A percentile compares a stretch with the other conserved stretches of the same genome.
Evolutionary conservation across 2,797 vertebrate species (phyloP).

Genomic region (Malacoctenus gilli): DNA sequence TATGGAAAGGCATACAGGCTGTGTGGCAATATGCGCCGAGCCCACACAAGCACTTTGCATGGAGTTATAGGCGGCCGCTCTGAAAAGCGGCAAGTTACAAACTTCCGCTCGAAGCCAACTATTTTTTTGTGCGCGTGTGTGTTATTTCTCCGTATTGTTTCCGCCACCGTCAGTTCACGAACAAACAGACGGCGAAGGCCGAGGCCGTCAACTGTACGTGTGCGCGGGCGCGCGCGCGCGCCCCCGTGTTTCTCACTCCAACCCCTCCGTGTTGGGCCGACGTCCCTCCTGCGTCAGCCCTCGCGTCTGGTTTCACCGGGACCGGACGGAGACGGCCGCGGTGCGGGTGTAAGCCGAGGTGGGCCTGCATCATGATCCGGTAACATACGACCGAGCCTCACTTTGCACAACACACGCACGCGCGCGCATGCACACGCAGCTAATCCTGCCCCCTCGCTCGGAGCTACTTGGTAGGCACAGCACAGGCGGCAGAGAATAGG

Average conservation of each 20-base stretch:
- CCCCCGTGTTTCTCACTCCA: conserved; percentile 21
- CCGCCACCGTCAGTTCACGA: conserved; percentile 10
- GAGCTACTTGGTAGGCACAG: conserved; percentile 52
- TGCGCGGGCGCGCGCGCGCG: not conserved
- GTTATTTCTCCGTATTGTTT: conserved; percentile 1
- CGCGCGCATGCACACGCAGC: conserved; percentile 17
- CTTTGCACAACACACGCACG: conserved; percentile 52
- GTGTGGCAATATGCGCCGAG: conserved; percentile 27
- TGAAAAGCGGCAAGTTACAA: not conserved
- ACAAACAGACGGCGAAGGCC: conserved; percentile 13
- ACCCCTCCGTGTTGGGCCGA: conserved; percentile 42
- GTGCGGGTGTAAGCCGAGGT: conserved; percentile 69
- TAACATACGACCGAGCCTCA: conserved; percentile 67
- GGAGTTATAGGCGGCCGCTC: not conserved
- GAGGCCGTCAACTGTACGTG: not conserved
- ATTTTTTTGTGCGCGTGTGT: no score
- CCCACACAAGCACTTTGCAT: conserved; percentile 14
- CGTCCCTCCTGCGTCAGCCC: conserved; percentile 57
- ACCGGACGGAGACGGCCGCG: conserved; percentile 35
- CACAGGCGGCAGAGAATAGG: conserved; percentile 50
- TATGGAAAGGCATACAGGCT: conserved; percentile 29
- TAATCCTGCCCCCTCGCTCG: conserved; percentile 36
- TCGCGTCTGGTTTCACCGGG: conserved; percentile 71
- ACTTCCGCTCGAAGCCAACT: not conserved
- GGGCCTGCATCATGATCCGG: conserved; percentile 65